Conservation (phyloP, 1,140 invertebrate genomes). For the Meloidogyne exigua region DNA sequence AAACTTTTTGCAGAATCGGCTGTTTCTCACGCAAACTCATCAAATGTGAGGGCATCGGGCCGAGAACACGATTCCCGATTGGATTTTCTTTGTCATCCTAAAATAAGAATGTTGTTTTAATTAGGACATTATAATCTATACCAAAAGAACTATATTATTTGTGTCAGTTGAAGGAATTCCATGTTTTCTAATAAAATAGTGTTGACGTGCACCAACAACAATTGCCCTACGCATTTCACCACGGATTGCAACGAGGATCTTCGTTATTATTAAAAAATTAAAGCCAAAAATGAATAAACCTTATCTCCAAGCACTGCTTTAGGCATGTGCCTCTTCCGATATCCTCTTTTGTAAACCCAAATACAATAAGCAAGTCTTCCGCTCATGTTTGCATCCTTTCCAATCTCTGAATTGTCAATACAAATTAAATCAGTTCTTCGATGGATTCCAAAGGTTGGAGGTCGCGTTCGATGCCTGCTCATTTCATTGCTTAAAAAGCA, state of each 20-base stretch:
- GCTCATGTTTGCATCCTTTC: conserved; percentile 85
- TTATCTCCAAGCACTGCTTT: conserved; percentile 86
- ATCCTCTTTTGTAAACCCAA: conserved; percentile 66
- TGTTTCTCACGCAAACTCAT: conserved; percentile 74
- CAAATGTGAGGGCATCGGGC: conserved; percentile 88
- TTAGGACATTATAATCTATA: conserved; percentile 6
- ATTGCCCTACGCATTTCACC: conserved; percentile 94
- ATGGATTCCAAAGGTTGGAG: conserved; percentile 64
- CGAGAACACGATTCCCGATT: conserved; percentile 86
- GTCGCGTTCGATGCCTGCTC: conserved; percentile 51
- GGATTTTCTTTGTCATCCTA: conserved; percentile 85
- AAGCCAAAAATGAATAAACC: conserved; percentile 45
- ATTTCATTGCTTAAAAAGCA: conserved; percentile 53
- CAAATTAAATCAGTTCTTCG: conserved; percentile 77
- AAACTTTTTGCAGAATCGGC: conserved; percentile 86
- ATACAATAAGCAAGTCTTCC: conserved; percentile 78
- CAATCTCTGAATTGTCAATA: conserved; percentile 91
- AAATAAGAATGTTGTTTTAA: conserved; percentile 21
- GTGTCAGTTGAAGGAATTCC: conserved; percentile 88
- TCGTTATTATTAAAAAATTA: conserved; percentile 54
- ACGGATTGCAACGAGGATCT: conserved; percentile 88
- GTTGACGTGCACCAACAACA: conserved; percentile 78
- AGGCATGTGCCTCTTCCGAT: conserved; percentile 51
- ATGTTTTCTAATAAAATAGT: conserved; percentile 75
- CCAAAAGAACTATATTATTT: conserved; percentile 90